These are phyloP conservation scores for Nasonia giraulti DNA, from an alignment of 1,140 invertebrate genomes.

Conservation along the genomic window DNA sequence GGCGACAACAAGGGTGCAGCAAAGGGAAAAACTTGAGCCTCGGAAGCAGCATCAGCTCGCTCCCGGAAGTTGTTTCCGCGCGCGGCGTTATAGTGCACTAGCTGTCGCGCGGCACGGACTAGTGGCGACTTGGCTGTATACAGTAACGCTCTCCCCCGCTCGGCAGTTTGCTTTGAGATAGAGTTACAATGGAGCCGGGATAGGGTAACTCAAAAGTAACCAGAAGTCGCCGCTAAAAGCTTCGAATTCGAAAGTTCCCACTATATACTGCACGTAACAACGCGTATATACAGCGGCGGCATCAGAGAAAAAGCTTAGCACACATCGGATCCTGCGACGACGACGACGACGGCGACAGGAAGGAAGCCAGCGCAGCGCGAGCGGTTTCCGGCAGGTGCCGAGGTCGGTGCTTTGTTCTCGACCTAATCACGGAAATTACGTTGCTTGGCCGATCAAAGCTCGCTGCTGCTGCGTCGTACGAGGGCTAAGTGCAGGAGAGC, in stretches of 20 bases:
- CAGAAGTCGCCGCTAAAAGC: conserved; percentile 24
- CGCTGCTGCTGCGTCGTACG: not conserved
- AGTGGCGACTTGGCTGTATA: not conserved
- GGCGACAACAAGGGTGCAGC: not conserved
- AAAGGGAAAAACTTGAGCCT: conserved; percentile 2
- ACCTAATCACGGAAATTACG: conserved; percentile 63
- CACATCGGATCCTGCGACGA: conserved; percentile 32
- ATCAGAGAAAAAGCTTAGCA: not conserved
- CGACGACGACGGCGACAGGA: not conserved
- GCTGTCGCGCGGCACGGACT: not conserved
- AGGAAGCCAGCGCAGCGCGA: not conserved
- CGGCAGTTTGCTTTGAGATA: conserved; percentile 28
- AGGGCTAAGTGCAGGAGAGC: not conserved
- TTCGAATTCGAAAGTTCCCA: conserved; percentile 24
- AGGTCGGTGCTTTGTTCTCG: conserved; percentile 57
- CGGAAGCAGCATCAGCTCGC: not conserved
- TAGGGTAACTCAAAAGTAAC: conserved; percentile 42
- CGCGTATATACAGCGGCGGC: not conserved
- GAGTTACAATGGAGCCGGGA: not conserved
- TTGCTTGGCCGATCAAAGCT: conserved; percentile 61
- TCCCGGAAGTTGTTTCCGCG: not conserved
- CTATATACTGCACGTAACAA: not conserved
- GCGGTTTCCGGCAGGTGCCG: conserved; percentile 31
- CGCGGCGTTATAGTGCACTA: not conserved
- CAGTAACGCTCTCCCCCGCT: not conserved